Evolutionary conservation across 2,113 vertebrate species (phyloP), one percentile per base, ranked within the genome.

Genomic region (Protobothrops flavoviridis): DNA sequence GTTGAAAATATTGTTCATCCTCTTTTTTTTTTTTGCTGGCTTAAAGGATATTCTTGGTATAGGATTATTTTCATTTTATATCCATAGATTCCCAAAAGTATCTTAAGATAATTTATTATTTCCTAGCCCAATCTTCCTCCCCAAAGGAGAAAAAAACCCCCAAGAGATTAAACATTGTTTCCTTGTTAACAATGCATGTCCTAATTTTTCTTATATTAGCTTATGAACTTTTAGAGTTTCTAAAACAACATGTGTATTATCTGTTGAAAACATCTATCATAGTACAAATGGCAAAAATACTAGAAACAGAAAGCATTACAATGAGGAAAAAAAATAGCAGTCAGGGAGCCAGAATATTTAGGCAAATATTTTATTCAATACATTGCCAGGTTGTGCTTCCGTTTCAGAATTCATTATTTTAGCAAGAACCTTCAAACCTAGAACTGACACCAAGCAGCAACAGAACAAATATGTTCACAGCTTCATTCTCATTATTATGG

Each of bases 331-430:
- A 91, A 89, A 93, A 90, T 91, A 85, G 52, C 48, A 85, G 5
- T 52, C 87, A 43, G 85, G 24, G 91, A 23, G 0, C 61, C 1
- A 0, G n/a, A 4, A 45, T 48, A 87, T 33, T 33, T 61, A 91
- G 92, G 92, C 74, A 39, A 7, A 0, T 12, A 48, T 97, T 97
- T 97, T 97, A 97, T 97, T 97, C 95, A 94, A 95, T 95, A 93
- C 92, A 64, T 6, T 2, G 85, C 85, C 17, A 39, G 93, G 93
- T 15, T 81, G 64, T 56, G 55, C 23, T 0, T 52, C 85, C 15
- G 53, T 50, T 87, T 86, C 48, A 87, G n/a, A 48, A 20, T 81
- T 61, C 56, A 53, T 57, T 48, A 90, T 10, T 33, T 0, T 0
- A 53, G 52, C 85, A 13, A 0, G 9, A 90, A 69, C 89, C 91